These are phyloP conservation scores for Sarcophilus harrisii DNA, from an alignment of 2,797 vertebrate genomes.

Conservation along the genomic window DNA sequence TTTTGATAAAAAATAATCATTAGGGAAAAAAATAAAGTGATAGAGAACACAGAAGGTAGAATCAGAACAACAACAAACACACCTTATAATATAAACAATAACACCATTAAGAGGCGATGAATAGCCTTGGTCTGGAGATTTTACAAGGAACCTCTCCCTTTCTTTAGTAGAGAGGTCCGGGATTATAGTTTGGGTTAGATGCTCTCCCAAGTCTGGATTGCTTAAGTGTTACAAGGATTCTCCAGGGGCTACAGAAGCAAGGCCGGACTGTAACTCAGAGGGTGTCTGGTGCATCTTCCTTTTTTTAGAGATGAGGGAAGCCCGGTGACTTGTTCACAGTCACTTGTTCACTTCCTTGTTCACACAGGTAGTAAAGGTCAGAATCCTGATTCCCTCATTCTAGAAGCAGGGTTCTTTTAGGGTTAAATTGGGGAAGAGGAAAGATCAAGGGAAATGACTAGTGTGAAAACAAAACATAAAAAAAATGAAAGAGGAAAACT, in stretches of 20 bases:
- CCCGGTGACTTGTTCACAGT: neutral
- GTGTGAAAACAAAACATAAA: neutral
- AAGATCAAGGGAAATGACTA: neutral
- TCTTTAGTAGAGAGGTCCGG: neutral
- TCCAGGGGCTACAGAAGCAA: neutral
- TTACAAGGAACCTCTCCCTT: neutral
- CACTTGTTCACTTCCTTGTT: no score
- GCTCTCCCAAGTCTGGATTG: neutral
- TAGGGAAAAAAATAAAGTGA: neutral
- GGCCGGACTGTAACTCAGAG: neutral
- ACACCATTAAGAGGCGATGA: neutral
- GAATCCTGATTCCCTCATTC: neutral
- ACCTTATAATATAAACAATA: neutral
- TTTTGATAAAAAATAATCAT: no score
- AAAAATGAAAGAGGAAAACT: neutral
- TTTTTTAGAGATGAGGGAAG: neutral
- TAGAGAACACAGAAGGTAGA: neutral
- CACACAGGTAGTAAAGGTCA: neutral
- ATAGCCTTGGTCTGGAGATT: neutral
- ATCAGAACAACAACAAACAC: neutral
- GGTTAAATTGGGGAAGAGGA: neutral
- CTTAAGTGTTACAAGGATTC: neutral
- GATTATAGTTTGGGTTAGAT: neutral
- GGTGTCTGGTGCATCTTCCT: neutral
- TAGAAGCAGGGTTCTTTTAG: neutral